Evolutionary conservation across 2,797 vertebrate species (phyloP).

Genomic region (Neopelma chrysocephalum): DNA sequence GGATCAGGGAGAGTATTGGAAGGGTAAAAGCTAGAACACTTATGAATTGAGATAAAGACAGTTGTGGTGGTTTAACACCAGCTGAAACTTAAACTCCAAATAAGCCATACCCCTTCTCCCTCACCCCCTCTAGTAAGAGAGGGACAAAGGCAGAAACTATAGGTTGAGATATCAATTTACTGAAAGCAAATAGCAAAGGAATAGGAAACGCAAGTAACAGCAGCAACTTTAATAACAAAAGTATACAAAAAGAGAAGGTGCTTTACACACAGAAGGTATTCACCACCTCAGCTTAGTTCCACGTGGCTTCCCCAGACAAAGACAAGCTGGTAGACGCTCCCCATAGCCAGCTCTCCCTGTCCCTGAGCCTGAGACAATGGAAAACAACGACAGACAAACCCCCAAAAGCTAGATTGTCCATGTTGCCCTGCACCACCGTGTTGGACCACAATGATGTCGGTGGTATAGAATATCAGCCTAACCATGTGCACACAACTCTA

Average conservation of each 20-base stretch:
- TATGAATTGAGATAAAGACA: background rate
- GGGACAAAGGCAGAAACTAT: background rate
- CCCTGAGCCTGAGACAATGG: background rate
- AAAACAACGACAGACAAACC: background rate
- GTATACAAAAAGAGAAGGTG: background rate
- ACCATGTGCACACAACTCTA: background rate
- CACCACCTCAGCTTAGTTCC: background rate
- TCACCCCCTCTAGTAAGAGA: background rate
- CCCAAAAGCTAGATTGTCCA: background rate
- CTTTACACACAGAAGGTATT: background rate
- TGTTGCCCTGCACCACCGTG: background rate
- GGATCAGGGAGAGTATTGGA: background rate
- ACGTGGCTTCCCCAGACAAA: background rate
- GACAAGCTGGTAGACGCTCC: background rate
- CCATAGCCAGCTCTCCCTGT: background rate
- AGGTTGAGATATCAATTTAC: background rate
- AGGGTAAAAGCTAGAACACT: background rate
- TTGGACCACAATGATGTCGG: too few species aligned
- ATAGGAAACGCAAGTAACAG: background rate
- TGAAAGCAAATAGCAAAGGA: background rate
- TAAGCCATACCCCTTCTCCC: background rate
- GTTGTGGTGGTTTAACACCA: background rate
- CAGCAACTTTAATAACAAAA: background rate
- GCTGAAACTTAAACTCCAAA: background rate
- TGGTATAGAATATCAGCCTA: background rate